A percentile compares a stretch with the other conserved stretches of the same genome.
Conservation (phyloP, 2,113 vertebrate genomes). For the Microcebus griseorufus region DNA sequence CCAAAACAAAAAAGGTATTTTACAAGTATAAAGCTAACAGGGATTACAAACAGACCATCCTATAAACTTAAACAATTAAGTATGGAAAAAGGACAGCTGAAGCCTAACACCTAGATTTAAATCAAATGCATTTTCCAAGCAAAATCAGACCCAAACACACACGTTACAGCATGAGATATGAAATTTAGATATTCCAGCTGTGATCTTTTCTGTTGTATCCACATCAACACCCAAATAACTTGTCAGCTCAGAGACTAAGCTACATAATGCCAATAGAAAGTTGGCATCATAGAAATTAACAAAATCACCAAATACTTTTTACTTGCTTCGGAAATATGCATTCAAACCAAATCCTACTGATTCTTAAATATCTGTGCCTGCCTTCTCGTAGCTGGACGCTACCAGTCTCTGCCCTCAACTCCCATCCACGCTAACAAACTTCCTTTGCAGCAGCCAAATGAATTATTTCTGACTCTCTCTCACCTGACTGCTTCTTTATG, state of each 20-base stretch:
- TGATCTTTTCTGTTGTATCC: neutral
- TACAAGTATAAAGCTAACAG: neutral
- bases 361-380: neutral
- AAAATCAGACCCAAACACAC: neutral
- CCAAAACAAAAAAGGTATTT: neutral
- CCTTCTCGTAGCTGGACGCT: neutral
- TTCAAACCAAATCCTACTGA: neutral
- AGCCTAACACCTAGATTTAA: neutral
- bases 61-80: neutral
- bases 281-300: neutral
- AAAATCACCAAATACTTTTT: neutral
- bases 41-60: neutral
- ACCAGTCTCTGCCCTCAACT: neutral
- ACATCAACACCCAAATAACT: neutral
- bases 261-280: neutral
- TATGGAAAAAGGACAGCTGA: neutral
- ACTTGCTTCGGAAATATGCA: conserved; percentile 35
- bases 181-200: neutral
- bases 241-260: neutral
- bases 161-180: neutral
- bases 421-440: neutral
- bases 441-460: neutral
- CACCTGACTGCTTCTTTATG: neutral
- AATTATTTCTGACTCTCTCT: neutral
- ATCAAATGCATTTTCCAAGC: conserved; percentile 35